Evolutionary conservation across 2,113 vertebrate genomes (phyloP), one percentile per base, ranked within the genome.

Genomic region (Platysternon megacephalum): DNA sequence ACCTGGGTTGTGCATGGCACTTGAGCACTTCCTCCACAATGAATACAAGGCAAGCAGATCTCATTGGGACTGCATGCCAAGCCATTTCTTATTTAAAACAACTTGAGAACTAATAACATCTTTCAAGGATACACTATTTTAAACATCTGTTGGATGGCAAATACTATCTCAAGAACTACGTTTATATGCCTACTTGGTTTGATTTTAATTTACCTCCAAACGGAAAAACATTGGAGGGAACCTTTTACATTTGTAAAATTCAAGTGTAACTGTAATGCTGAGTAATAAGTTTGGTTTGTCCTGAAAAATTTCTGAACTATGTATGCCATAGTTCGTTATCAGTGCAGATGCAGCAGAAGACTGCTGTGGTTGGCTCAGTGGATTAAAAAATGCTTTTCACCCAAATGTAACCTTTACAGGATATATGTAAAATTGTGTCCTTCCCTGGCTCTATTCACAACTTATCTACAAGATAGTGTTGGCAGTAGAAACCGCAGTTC

Each of bases 311-410:
- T 91, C 85, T 91, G 97, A 92, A 93, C 95, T 97, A 93, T 94
- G 96, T 48, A 95, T 78, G 89, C 91, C 94, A 95, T 97, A 98
- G 96, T 91, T 97, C 98, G 32, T 94, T 93, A 96, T 99, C 99
- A 99, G 99, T 99, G 99, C 98, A 98, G 98, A 97, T 81, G 97
- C 98, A 98, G 97, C 98, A 89, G 95, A 89, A 85, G 91, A 95
- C 98, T 98, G 98, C 98, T 80, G 95, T 92, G 85, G 97, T 96
- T 97, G 98, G 99, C 98, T 99, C 98, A 98, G 98, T 97, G 97
- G 97, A 98, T 96, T 98, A 97, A 98, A 96, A 96, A 90, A 89
- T 95, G 65, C n/a, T 72, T 72, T 72, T 72, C 9, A 72, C 97
- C 97, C 82, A 35, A 96, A 87, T 24, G 96, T 96, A 96, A 97